Conservation (phyloP, 2,888 invertebrate genomes). For the Hofmannophila pseudospretella region DNA sequence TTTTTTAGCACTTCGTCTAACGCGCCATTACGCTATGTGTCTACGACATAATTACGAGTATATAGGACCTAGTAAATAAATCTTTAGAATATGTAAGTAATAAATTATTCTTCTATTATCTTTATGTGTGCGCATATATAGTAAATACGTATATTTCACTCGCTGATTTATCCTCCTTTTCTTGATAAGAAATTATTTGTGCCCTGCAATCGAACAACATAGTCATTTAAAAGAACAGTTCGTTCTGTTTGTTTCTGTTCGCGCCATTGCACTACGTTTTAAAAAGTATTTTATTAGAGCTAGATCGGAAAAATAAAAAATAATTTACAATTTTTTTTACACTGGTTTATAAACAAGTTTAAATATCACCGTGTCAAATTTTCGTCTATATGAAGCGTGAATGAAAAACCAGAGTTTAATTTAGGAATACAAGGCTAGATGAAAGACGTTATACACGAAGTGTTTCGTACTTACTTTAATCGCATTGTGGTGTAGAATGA, state of each 20-base stretch:
- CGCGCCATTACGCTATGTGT: too few species aligned
- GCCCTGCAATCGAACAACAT: conserved; percentile 1
- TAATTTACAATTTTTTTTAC: too few species aligned
- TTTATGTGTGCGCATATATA: not conserved
- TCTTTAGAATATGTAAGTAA: too few species aligned
- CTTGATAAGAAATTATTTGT: conserved; percentile 2
- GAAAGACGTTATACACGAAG: conserved; percentile 5
- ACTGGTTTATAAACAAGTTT: too few species aligned
- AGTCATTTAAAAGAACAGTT: conserved; percentile 7
- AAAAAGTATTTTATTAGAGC: conserved; percentile 1
- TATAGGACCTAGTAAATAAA: too few species aligned
- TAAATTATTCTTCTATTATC: not conserved
- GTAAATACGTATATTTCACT: not conserved
- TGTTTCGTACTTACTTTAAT: conserved; percentile 8
- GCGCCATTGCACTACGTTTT: conserved; percentile 2
- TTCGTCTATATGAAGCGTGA: conserved; percentile 2
- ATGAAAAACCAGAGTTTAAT: not conserved
- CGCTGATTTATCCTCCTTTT: not conserved
- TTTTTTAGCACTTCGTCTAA: too few species aligned
- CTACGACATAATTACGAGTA: too few species aligned
- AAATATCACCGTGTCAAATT: not conserved
- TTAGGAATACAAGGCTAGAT: not conserved
- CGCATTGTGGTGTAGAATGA: conserved; percentile 50
- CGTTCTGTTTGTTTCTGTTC: not conserved
- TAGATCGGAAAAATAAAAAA: not conserved